A percentile compares a stretch with the other conserved stretches of the same genome.
phyloP scores from a whole-genome alignment of 2,797 vertebrate genomes.

The Capromys pilorides region DNA sequence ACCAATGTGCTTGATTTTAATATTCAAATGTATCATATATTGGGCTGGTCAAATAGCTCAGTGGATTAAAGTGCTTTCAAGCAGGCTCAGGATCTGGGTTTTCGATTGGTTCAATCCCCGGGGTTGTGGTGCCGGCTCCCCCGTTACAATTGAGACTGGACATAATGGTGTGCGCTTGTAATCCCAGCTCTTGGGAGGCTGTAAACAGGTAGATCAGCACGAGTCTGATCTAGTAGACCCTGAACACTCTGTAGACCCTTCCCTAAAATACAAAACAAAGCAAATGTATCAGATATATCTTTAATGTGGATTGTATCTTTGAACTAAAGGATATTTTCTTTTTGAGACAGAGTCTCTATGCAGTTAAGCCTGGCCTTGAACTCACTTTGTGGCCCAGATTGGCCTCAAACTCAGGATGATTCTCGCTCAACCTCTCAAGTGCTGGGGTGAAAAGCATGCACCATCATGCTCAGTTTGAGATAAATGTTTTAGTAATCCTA shows the following conservation, averaged over 20 bases:
- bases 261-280: too few species aligned
- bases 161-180: too few species aligned
- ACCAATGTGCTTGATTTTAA: constrained; percentile 27
- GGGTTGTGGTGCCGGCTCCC: too few species aligned
- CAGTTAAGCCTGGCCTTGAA: background rate
- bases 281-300: constrained; percentile 9
- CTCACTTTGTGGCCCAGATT: background rate
- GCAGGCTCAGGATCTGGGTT: too few species aligned
- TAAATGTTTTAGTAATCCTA: background rate
- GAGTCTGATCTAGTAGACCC: too few species aligned
- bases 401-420: background rate
- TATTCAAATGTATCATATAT: background rate
- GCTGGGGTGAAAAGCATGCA: background rate
- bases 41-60: too few species aligned
- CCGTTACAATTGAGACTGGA: too few species aligned
- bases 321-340: background rate
- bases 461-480: background rate
- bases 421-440: background rate
- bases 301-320: constrained; percentile 25
- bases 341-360: background rate
- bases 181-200: too few species aligned
- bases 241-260: too few species aligned
- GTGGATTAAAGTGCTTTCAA: too few species aligned
- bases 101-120: too few species aligned
- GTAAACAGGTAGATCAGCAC: too few species aligned